Evolutionary conservation across 2,888 invertebrate genomes (phyloP), one percentile per base, ranked within the genome.

Genomic region (Troides helena): DNA sequence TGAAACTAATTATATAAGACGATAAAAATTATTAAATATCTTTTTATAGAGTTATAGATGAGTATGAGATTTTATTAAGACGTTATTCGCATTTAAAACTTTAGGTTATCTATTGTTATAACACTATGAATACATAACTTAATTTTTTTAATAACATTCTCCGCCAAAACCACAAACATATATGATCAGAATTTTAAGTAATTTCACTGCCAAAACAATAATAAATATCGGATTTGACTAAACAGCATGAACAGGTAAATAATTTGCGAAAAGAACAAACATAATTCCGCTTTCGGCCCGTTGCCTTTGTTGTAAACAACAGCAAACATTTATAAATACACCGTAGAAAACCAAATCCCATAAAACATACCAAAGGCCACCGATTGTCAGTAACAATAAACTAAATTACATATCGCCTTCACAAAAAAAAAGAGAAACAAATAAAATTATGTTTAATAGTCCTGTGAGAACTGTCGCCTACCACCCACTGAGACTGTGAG

Each of bases 381-480:
- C 78, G 78, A 80, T 75, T 74, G 79, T 79, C 81, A 78, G 77
- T 82, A 79, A 78, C 79, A 73, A 82, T 80, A 84, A 87, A 81
- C 77, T 77, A 77, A 81, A 80, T 75, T 80, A 79, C 79, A 81
- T 75, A 77, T 76, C 72, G 76, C 76, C 75, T 78, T 76, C 75
- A 66, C 76, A 62, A 73, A 71, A 68, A 74, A 85, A 87, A 87
- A 81, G 76, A 81, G 84, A 89, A 90, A 87, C 85, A 87, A 90
- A 80, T 89, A 88, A 89, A 92, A 92, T 90, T 86, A 90, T 89
- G 84, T 89, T 89, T 92, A 92, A 92, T 92, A 89, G 90, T 82
- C 83, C 89, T 86, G 92, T 92, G 91, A 91, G 91, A 92, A 92
- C 86, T 91, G 92, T 92, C 91, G 88, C 86, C 86, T 83, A 87